Conservation (phyloP, 1,140 invertebrate species). For the Zaprionus vittiger region DNA sequence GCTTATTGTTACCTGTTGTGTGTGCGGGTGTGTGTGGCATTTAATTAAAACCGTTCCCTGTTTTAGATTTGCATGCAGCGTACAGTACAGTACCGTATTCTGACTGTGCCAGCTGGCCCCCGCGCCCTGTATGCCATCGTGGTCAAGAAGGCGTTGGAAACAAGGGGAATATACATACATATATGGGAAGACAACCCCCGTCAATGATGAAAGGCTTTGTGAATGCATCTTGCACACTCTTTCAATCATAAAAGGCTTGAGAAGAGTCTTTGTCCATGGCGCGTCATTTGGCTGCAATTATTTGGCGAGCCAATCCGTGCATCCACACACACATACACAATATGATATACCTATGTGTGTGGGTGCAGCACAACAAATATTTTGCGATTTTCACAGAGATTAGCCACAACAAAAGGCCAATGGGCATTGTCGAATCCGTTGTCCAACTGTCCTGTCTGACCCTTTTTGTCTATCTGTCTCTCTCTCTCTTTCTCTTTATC, state of each 20-base stretch:
- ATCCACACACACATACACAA: neutral
- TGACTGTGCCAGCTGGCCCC: slow-evolving; percentile 1
- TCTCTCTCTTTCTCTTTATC: too few relatives aligned
- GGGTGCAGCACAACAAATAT: slow-evolving; percentile 45
- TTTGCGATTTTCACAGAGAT: slow-evolving; percentile 79
- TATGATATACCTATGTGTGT: neutral
- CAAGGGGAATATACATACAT: slow-evolving; percentile 2
- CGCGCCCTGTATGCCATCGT: neutral
- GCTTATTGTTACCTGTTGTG: slow-evolving; percentile 64
- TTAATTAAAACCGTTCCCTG: slow-evolving; percentile 54
- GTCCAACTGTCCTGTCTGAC: slow-evolving; percentile 66
- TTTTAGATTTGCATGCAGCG: slow-evolving; percentile 9
- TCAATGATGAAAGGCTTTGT: slow-evolving; percentile 38
- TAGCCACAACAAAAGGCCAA: slow-evolving; percentile 70
- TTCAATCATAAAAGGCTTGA: slow-evolving; percentile 37
- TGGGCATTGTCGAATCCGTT: slow-evolving; percentile 61
- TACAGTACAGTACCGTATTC: slow-evolving; percentile 1
- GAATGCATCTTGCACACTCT: slow-evolving; percentile 23
- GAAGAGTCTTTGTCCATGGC: slow-evolving; percentile 43
- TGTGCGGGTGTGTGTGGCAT: slow-evolving; percentile 59
- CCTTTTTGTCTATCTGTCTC: slow-evolving; percentile 49
- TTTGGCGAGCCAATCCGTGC: slow-evolving; percentile 37
- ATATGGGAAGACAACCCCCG: slow-evolving; percentile 1
- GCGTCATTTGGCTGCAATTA: slow-evolving; percentile 82
- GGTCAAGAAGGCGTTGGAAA: slow-evolving; percentile 12